These are phyloP conservation scores for Hycleus cichorii DNA, from an alignment of 1,140 invertebrate genomes.

Conservation along the genomic window DNA sequence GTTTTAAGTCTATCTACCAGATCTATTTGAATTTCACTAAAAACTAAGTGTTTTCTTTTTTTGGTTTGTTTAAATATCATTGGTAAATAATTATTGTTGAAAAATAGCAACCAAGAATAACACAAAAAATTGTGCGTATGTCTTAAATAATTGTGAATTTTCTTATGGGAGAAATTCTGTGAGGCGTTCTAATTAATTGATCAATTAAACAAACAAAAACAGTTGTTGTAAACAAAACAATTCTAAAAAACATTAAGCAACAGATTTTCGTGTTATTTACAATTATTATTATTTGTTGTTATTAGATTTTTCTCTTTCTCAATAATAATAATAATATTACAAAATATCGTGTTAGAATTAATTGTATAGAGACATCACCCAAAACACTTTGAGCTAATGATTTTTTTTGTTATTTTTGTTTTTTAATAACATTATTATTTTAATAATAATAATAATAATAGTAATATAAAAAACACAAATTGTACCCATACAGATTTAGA, in stretches of 20 bases:
- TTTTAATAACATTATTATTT: not conserved
- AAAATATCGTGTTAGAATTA: conserved; percentile 27
- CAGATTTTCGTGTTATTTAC: conserved; percentile 24
- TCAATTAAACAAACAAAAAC: not conserved
- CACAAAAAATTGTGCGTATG: conserved; percentile 1
- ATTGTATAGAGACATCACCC: conserved; percentile 24
- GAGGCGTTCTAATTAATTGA: not conserved
- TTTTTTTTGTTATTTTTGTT: conserved; percentile 6
- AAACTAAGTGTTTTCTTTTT: conserved; percentile 23
- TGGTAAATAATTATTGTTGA: not conserved
- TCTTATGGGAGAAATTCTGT: not conserved
- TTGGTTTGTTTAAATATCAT: not conserved
- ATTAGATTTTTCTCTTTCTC: no score
- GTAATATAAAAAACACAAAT: conserved; percentile 17
- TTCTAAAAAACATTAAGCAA: conserved; percentile 22
- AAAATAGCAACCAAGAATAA: not conserved
- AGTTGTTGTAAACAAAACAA: not conserved
- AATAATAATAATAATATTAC: conserved; percentile 13
- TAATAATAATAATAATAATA: not conserved
- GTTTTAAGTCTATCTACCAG: conserved; percentile 26
- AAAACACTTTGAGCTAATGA: conserved; percentile 26
- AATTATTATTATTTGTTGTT: conserved; percentile 17
- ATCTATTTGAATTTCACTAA: conserved; percentile 28
- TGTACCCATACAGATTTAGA: conserved; percentile 27
- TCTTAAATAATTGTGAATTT: not conserved